Evolutionary conservation across 64 coral and sea anemone species (phyloP).

Genomic region (Trachythela sp.): DNA sequence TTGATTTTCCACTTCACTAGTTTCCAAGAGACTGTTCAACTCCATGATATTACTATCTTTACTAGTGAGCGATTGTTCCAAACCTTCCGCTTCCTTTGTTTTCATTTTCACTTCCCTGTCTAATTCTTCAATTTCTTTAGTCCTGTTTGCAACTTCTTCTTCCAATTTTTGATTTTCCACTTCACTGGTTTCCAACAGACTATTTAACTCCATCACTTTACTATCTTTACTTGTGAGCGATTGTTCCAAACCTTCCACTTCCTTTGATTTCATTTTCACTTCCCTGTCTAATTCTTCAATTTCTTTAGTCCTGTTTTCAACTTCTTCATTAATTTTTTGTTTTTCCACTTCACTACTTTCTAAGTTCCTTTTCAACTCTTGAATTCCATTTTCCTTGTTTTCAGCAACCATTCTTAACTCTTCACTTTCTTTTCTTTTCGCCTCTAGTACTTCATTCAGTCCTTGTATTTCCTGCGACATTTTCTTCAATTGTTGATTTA

Average conservation of each 20-base stretch:
- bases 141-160: not conserved
- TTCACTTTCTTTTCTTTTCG: not conserved
- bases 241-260: not conserved
- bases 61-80: not conserved
- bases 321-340: not conserved
- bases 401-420: not conserved
- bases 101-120: not conserved
- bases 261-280: not conserved
- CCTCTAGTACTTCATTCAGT: not conserved
- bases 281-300: not conserved
- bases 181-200: not conserved
- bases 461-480: not conserved
- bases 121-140: not conserved
- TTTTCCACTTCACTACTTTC: not conserved
- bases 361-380: not conserved
- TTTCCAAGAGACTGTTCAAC: not conserved
- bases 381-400: not conserved
- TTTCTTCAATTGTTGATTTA: not conserved
- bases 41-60: not conserved
- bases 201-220: not conserved
- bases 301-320: not conserved
- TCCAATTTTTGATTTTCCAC: not conserved
- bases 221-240: not conserved
- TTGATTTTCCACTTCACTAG: not conserved
- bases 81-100: not conserved